Percentiles rank a stretch among this genome's conserved stretches.
Evolutionary conservation across 2,113 vertebrate species (phyloP).

Genomic region (Dicentrarchus labrax): DNA sequence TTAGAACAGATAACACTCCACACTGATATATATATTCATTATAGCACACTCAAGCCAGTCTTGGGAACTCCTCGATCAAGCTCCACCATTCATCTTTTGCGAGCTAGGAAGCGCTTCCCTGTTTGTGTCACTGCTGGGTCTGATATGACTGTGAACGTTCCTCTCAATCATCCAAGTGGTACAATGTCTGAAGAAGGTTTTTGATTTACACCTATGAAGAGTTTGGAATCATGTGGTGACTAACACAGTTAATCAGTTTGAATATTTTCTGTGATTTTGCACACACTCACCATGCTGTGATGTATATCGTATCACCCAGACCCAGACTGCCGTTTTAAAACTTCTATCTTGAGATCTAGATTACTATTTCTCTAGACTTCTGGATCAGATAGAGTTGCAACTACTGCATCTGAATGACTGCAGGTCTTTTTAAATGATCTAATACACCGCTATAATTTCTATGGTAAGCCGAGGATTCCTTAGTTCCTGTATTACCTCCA

Average conservation of each 20-base stretch:
- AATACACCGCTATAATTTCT: not conserved
- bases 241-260: not conserved
- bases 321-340: conserved; percentile 4
- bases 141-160: not conserved
- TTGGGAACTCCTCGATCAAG: not conserved
- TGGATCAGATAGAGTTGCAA: not conserved
- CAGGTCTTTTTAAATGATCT: no score
- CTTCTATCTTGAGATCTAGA: not conserved
- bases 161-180: not conserved
- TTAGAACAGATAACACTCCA: not conserved
- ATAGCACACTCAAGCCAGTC: not conserved
- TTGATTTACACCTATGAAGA: not conserved
- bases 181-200: not conserved
- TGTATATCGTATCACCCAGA: not conserved
- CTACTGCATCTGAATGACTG: not conserved
- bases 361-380: not conserved
- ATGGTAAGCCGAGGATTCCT: not conserved
- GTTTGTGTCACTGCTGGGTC: not conserved
- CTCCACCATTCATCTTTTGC: not conserved
- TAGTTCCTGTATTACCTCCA: not conserved
- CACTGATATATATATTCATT: not conserved
- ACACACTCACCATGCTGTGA: not conserved
- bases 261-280: not conserved
- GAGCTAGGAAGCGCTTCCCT: not conserved
- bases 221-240: not conserved